Percentiles rank a stretch among this genome's conserved stretches.
Conservation (phyloP, 2,888 invertebrate species). For the Bellardia bayeri region DNA sequence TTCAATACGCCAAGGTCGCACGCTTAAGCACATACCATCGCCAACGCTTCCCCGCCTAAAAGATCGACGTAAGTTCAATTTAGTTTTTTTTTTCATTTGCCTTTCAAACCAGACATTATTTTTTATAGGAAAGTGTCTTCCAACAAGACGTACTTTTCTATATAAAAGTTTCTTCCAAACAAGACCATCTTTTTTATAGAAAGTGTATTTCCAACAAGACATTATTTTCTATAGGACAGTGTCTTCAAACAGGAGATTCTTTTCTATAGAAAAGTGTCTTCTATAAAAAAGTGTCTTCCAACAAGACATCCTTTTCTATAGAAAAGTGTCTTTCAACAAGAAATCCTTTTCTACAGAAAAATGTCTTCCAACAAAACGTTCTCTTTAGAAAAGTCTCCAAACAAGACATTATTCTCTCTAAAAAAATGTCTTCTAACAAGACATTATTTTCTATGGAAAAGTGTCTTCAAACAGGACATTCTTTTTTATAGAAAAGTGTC, state of each 20-base stretch:
- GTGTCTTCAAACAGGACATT: no score
- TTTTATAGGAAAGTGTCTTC: background rate
- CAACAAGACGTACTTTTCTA: background rate
- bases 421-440: no score
- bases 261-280: no score
- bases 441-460: background rate
- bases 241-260: no score
- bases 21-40: slow-evolving; percentile 86
- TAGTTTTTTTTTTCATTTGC: background rate
- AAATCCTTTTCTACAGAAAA: background rate
- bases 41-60: slow-evolving; percentile 85
- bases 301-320: background rate
- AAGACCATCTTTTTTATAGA: background rate
- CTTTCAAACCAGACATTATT: background rate
- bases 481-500: no score
- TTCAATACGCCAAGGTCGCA: slow-evolving; percentile 91
- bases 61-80: slow-evolving; percentile 85
- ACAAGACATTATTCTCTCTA: no score
- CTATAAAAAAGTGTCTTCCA: no score
- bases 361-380: no score
- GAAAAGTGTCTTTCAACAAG: background rate
- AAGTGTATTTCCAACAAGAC: no score
- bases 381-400: no score
- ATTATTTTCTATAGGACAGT: no score
- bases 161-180: background rate